These are phyloP conservation scores for Laspeyria flexula DNA, from an alignment of 2,888 invertebrate genomes.

Conservation along the genomic window DNA sequence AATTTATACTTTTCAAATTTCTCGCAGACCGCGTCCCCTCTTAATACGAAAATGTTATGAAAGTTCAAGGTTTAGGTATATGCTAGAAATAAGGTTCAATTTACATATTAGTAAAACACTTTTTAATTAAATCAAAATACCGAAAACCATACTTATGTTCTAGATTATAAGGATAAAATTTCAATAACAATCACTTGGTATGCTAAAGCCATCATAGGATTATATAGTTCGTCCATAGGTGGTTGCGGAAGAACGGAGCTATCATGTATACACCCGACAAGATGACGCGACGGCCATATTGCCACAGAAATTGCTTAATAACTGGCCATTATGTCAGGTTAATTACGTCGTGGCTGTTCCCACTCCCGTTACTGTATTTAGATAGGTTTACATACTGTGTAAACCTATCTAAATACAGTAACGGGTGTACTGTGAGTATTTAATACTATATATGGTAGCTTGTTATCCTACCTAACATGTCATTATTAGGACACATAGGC, in stretches of 20 bases:
- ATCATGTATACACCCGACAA: conserved; percentile 42
- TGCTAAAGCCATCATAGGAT: conserved; percentile 30
- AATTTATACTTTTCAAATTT: too few species aligned
- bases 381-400: conserved; percentile 8
- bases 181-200: conserved; percentile 5
- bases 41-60: too few species aligned
- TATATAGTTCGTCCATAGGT: conserved; percentile 24
- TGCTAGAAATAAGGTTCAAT: too few species aligned
- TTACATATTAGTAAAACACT: too few species aligned
- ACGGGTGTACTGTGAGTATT: conserved; percentile 1
- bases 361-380: conserved; percentile 25
- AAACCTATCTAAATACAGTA: too few species aligned
- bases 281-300: conserved; percentile 65
- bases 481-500: neutral
- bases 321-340: conserved; percentile 74
- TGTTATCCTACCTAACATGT: conserved; percentile 1
- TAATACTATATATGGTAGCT: conserved; percentile 3
- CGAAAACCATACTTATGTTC: too few species aligned
- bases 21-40: too few species aligned
- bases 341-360: conserved; percentile 64
- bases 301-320: conserved; percentile 76
- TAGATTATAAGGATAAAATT: neutral
- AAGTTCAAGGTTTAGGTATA: too few species aligned
- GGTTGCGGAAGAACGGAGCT: conserved; percentile 27
- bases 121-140: too few species aligned